Percentiles rank a stretch among this genome's conserved stretches.
These are phyloP conservation scores for Eueides isabella DNA, from an alignment of 1,140 invertebrate species.

Conservation along the genomic window DNA sequence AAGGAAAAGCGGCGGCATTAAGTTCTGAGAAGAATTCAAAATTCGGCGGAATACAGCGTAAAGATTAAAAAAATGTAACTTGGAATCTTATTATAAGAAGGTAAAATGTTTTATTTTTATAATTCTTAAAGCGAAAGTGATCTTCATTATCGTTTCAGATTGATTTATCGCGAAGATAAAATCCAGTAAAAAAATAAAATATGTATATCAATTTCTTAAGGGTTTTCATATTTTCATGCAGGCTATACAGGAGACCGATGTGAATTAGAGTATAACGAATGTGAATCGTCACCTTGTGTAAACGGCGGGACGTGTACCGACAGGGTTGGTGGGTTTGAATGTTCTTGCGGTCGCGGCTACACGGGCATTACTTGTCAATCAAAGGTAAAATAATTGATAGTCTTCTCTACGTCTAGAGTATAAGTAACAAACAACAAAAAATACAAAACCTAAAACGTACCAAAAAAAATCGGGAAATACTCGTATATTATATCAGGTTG, in stretches of 20 bases:
- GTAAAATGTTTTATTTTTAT: too few species aligned
- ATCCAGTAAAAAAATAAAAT: not conserved
- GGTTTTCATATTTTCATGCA: conserved; percentile 32
- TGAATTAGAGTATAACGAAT: conserved; percentile 92
- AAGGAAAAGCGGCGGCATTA: too few species aligned
- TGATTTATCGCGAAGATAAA: too few species aligned
- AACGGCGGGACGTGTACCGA: conserved; percentile 93
- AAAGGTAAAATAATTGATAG: conserved; percentile 72
- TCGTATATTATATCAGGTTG: too few species aligned
- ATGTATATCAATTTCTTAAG: not conserved
- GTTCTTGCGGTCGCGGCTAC: conserved; percentile 90
- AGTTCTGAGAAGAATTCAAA: too few species aligned
- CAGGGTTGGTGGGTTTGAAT: conserved; percentile 89
- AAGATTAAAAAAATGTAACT: too few species aligned
- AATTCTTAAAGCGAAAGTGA: too few species aligned
- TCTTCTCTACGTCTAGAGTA: not conserved
- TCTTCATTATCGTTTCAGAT: too few species aligned
- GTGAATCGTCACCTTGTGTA: conserved; percentile 93
- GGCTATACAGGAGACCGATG: conserved; percentile 90
- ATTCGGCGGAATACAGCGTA: too few species aligned
- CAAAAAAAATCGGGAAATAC: too few species aligned
- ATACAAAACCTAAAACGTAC: not conserved
- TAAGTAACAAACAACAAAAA: too few species aligned
- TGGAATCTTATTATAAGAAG: too few species aligned
- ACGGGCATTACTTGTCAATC: conserved; percentile 88